Base-by-base conservation (phyloP, 2,797 vertebrate species). In the Hapalemur alaotrensis region DNA sequence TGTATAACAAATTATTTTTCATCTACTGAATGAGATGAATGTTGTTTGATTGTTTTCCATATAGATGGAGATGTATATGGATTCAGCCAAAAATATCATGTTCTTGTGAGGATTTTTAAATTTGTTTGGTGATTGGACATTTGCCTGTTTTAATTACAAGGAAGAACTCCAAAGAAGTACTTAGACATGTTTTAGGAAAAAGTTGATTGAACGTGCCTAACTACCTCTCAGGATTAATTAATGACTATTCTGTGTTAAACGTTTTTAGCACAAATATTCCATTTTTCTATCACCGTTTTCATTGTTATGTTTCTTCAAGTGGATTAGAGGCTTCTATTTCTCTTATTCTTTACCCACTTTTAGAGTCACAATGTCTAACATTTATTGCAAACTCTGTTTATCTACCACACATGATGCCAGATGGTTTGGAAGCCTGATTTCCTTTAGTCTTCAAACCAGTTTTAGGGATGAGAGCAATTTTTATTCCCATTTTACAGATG, bases 61-160 rank as follows among this genome's bases (percentile, higher is more conserved):
- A 3, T 38, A 35, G 41, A 50, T 67, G 7, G 7, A 48, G 35
- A 46, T 50, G 18, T 22, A 20, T 70, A 30, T 22, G 25, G 15
- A 84, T 57, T 46, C 43, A 57, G n/a, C 18, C 38, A 76, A 54
- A 87, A 76, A 54, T 69, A 81, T 3, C 63, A 15, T 73, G 28
- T 70, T 89, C 30, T 79, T 86, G 15, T 46, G 38, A 79, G 28
- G 20, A 61, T 48, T 82, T 93, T 80, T 79, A 43, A 79, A 76
- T 70, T 54, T 73, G 17, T 41, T 35, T 54, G 5, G 1, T 63
- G 20, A 93, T 65, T 75, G 35, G 5, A 41, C 43, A 43, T 79
- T 86, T 90, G 38, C 35, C 81, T 91, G 85, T 89, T 95, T 89
- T 87, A 95, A 35, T 76, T 78, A 43, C 1, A 22, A 46, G 46